These are phyloP conservation scores for Ptilonorhynchus violaceus DNA, from an alignment of 2,113 vertebrate species.

Conservation along the genomic window DNA sequence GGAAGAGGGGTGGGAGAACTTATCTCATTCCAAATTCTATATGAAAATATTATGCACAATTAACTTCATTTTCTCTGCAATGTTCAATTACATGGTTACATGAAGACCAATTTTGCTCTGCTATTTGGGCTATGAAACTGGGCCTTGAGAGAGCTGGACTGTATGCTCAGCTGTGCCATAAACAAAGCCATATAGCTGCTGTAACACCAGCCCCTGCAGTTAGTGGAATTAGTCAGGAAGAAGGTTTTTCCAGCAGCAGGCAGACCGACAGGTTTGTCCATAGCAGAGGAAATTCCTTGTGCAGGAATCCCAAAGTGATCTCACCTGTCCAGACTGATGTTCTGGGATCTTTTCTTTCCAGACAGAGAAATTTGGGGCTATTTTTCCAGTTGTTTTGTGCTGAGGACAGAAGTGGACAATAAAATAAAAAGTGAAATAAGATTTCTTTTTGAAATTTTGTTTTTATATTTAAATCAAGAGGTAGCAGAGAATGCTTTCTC, in stretches of 20 bases:
- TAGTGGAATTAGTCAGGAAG: neutral
- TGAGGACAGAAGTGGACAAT: neutral
- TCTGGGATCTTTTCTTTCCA: neutral
- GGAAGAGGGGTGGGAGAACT: slow-evolving; percentile 3
- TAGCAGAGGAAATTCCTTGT: neutral
- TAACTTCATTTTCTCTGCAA: slow-evolving; percentile 53
- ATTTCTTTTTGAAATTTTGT: neutral
- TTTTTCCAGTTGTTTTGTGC: neutral
- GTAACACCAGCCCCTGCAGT: neutral
- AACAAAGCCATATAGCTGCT: neutral
- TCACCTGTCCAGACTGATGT: fast-evolving
- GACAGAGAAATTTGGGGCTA: neutral
- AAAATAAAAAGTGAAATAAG: neutral
- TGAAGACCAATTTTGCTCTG: slow-evolving; percentile 30
- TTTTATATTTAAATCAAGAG: neutral
- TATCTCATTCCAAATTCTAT: neutral
- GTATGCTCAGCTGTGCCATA: slow-evolving; percentile 31
- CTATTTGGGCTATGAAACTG: slow-evolving; percentile 3
- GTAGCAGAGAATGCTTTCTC: neutral
- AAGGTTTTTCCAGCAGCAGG: neutral
- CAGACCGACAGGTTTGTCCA: neutral
- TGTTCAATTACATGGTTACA: slow-evolving; percentile 53
- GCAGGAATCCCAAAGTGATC: neutral
- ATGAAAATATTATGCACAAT: slow-evolving; percentile 54
- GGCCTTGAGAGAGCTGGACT: slow-evolving; percentile 32